These are phyloP conservation scores for Acropora yongei DNA, from an alignment of 64 coral and sea anemone species.

Conservation along the genomic window DNA sequence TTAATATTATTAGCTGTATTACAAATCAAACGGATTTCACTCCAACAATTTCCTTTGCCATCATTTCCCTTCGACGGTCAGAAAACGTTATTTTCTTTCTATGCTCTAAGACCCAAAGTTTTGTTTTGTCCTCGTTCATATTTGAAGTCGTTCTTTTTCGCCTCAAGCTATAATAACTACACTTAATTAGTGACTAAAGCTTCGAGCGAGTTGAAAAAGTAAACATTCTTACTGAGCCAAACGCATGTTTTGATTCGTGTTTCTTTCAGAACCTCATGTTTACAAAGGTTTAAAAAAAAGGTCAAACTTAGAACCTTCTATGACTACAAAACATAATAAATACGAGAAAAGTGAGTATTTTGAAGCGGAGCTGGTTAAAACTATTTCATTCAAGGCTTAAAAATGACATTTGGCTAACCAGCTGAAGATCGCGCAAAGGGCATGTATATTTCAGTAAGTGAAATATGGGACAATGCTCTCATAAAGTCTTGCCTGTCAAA, in stretches of 20 bases:
- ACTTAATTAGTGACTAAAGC: slow-evolving; percentile 49
- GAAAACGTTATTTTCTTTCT: background rate
- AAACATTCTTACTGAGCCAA: slow-evolving; percentile 18
- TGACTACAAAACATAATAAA: slow-evolving; percentile 2
- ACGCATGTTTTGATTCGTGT: slow-evolving; percentile 2
- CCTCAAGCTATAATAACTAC: background rate
- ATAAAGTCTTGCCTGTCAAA: background rate
- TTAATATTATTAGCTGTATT: slow-evolving; percentile 90
- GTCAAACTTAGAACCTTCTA: background rate
- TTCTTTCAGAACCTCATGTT: slow-evolving; percentile 14
- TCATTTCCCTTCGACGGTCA: background rate
- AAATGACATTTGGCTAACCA: background rate
- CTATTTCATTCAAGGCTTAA: background rate
- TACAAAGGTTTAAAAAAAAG: slow-evolving; percentile 18
- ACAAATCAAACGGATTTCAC: slow-evolving; percentile 36
- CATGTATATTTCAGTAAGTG: background rate
- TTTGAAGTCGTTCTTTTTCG: background rate
- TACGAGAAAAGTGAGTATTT: background rate
- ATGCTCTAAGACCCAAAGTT: background rate
- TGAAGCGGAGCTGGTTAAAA: background rate
- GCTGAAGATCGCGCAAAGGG: background rate
- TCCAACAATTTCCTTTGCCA: slow-evolving; percentile 37
- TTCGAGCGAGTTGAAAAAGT: slow-evolving; percentile 1
- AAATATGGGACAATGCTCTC: slow-evolving; percentile 23
- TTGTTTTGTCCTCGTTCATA: background rate